Base-by-base conservation (phyloP, 2,797 vertebrate species). In the Phrynocephalus vlangalii region DNA sequence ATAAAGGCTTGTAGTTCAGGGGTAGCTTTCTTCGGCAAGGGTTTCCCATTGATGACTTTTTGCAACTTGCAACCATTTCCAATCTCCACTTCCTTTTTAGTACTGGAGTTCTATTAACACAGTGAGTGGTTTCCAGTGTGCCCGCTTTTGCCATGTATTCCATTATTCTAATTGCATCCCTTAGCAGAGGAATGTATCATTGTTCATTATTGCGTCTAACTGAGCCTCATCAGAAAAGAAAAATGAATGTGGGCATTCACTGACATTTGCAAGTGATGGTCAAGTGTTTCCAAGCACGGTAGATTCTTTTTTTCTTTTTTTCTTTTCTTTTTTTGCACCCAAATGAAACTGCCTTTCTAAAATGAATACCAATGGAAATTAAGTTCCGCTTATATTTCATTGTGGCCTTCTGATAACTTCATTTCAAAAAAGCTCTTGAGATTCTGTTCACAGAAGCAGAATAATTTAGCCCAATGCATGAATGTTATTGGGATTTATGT, bases 181-280 rank as follows among this genome's bases (percentile, higher is more conserved):
- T 50, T 67, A 67, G 50, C 6, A 0, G 26, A 8, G 52, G 52
- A 15, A 56, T 85, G 83, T 89, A 88, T 88, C 76, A 38, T 85
- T 56, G 87, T 68, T 89, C 5, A 33, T 68, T 44, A 82, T 3
- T 82, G 10, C 50, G 75, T 89, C 83, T 83, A 56, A 67, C 38
- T 91, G 87, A 52, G 83, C 1, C 9, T 86, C 22, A 70, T 70
- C 83, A 24, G 78, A 91, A 85, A 10, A 8, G 82, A 50, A 79
- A 90, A 90, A 90, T 86, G 16, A 83, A 81, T 82, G 26, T 82
- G 87, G 50, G 67, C 66, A 82, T 3, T 5, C 60, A 63, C 71
- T 91, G 85, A 93, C 22, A 90, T 91, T 90, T 91, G 77, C 24
- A n/a, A 76, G 1, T 88, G 16, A 2, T 4, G 67, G 48, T 71